Conservation (phyloP, 2,797 vertebrate species). For the Pipistrellus pipistrellus region DNA sequence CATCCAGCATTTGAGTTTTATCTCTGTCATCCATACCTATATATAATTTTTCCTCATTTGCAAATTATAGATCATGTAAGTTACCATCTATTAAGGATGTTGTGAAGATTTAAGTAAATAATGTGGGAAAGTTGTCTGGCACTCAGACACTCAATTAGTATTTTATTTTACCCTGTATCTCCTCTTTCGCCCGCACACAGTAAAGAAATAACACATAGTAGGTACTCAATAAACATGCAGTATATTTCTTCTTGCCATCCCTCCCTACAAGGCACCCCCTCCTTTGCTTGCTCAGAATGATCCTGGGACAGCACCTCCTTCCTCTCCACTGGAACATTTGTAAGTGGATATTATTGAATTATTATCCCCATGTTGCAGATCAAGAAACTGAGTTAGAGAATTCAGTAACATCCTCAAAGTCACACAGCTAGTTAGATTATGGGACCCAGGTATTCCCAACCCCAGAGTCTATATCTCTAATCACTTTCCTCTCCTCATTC, state of each 20-base stretch:
- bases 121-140: neutral
- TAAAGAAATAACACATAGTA: neutral
- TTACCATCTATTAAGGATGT: neutral
- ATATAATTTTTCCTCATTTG: neutral
- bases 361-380: neutral
- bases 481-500: neutral
- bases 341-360: neutral
- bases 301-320: neutral
- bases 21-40: neutral
- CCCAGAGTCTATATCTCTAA: neutral
- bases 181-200: neutral
- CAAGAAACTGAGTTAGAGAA: conserved; percentile 34
- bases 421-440: neutral
- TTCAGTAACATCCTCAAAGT: neutral
- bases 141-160: neutral
- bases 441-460: neutral
- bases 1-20: neutral
- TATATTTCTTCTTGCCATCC: neutral
- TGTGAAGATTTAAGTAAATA: conserved; percentile 64
- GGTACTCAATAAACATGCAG: neutral
- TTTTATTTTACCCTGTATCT: neutral
- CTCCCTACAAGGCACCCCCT: neutral
- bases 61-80: neutral
- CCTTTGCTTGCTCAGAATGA: neutral
- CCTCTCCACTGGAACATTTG: neutral